phyloP scores from a whole-genome alignment of 2,113 vertebrate species.

The Cettia cetti region DNA sequence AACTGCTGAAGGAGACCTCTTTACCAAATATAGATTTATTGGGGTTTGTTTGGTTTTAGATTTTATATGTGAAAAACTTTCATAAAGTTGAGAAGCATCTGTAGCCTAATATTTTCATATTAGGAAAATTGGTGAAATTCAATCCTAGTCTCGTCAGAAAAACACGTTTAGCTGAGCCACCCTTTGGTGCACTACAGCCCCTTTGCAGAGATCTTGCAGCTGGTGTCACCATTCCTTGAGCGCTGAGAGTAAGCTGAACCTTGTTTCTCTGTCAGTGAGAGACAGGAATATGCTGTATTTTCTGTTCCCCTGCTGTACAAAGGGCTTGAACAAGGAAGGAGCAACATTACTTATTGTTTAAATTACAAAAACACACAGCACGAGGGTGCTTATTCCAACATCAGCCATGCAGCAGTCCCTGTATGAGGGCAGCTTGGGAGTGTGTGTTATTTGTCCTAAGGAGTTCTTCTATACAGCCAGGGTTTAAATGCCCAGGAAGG shows the following conservation, averaged over 20 bases:
- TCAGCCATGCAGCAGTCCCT: background rate
- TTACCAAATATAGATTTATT: background rate
- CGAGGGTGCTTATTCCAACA: rapidly evolving
- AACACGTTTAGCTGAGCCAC: background rate
- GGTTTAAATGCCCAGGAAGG: background rate
- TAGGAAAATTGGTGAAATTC: background rate
- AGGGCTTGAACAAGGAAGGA: background rate
- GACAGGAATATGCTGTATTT: background rate
- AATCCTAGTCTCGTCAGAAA: background rate
- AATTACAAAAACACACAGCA: background rate
- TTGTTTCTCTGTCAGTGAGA: background rate
- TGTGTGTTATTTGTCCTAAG: background rate
- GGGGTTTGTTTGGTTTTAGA: background rate
- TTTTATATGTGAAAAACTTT: background rate
- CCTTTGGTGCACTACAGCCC: background rate
- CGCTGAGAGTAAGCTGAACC: background rate
- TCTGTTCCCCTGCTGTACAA: background rate
- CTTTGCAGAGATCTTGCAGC: background rate
- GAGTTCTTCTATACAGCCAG: background rate
- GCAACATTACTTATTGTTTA: background rate
- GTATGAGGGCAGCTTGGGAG: rapidly evolving
- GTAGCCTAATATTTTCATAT: background rate
- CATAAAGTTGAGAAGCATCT: background rate
- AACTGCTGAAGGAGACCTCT: background rate
- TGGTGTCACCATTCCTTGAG: rapidly evolving